phyloP scores from a whole-genome alignment of 2,113 vertebrate genomes.

The Nothobranchius furzeri region DNA sequence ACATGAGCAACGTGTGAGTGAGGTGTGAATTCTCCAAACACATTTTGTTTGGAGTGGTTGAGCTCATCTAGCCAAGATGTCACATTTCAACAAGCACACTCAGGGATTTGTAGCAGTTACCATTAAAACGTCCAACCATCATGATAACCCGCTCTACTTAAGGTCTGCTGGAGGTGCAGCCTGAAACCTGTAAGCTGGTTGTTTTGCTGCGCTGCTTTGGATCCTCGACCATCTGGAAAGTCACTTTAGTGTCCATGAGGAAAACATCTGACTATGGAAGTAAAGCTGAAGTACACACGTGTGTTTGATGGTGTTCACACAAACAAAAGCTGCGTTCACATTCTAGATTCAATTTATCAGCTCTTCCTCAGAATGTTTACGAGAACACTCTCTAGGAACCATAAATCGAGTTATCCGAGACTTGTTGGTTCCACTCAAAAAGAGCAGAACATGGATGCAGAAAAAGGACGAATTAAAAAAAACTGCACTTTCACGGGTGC shows the following conservation, averaged over 20 bases:
- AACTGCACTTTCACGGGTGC: no score
- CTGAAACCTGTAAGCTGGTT: slow-evolving; percentile 6
- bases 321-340: slow-evolving; percentile 45
- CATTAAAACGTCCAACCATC: background rate
- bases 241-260: slow-evolving; percentile 33
- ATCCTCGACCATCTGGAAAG: slow-evolving; percentile 61
- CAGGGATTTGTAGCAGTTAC: slow-evolving; percentile 1
- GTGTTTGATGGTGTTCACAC: slow-evolving; percentile 38
- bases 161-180: no score
- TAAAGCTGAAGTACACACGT: slow-evolving; percentile 23
- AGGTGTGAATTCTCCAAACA: slow-evolving; percentile 24
- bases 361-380: slow-evolving; percentile 10
- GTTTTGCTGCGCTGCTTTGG: slow-evolving; percentile 16
- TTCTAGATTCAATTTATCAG: slow-evolving; percentile 7
- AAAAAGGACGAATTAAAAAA: no score
- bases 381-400: background rate
- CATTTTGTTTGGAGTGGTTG: slow-evolving; percentile 5
- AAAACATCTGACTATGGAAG: slow-evolving; percentile 46
- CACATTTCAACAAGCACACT: background rate
- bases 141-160: background rate
- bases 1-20: slow-evolving; percentile 13
- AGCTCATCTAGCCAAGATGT: background rate
- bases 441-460: no score
- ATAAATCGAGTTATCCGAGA: background rate
- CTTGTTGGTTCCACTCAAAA: background rate